Base-by-base conservation (phyloP, 2,797 vertebrate genomes). In the Psittacula derbiana region DNA sequence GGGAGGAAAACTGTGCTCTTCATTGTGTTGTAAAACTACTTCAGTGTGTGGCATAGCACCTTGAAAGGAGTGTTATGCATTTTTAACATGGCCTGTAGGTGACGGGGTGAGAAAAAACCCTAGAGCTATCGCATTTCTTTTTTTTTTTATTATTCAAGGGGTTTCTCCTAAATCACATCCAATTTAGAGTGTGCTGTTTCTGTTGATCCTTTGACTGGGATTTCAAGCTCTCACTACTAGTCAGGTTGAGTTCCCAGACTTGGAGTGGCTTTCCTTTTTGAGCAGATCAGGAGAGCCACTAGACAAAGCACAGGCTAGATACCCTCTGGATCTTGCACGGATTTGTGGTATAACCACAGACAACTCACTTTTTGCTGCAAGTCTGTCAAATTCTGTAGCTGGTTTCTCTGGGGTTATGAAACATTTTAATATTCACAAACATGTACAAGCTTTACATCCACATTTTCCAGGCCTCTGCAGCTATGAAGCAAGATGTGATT, bases 31-130 rank as follows among this genome's bases (percentile, higher is more conserved):
- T 71, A 78, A 87, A 91, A 17, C 23, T 49, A 18, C 12, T 76
- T 60, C 31, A 41, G 12, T 20, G 31, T 46, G 31, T 81, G 33
- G 7, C 62, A 31, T 21, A 58, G 31, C 16, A 27, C 6, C 0
- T 2, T 62, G n/a, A 88, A 82, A 85, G 14, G 38, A 50, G 17
- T 7, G 10, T 23, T 60, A 58, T 3, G 57, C 41, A 38, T 52
- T 89, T 86, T 65, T 70, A 58, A 44, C 2, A 7, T 25, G 57
- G 4, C 14, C 27, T 18, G 25, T 61, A 83, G 49, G 7, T 60
- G 28, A 20, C 8, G 8, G 33, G 10, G 12, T 43, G 6, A 2
- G 16, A 16, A 43, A 21, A 23, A 24, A 4, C 2, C 3, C 13
- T 57, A 69, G 23, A 58, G 33, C 33, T 71, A 6, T n/a, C 12